Evolutionary conservation across 2,797 vertebrate genomes (phyloP).

Genomic region (Dryobates pubescens): DNA sequence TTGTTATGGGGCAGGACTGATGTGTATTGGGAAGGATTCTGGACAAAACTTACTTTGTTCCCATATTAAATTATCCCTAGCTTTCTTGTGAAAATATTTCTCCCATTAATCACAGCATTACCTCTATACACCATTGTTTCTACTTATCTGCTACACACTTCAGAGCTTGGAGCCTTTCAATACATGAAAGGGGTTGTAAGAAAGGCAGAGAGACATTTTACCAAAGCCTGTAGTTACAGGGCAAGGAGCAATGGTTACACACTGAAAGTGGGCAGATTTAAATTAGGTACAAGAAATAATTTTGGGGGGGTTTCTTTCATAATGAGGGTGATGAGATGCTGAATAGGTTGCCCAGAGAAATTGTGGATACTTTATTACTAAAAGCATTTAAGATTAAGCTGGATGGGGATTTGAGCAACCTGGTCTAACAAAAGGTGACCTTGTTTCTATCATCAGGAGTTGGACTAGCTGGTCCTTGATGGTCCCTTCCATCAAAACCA

Average conservation of each 20-base stretch:
- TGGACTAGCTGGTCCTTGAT: neutral
- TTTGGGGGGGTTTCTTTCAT: neutral
- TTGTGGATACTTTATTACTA: rapidly evolving
- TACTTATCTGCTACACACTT: neutral
- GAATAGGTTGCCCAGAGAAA: neutral
- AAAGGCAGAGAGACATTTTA: neutral
- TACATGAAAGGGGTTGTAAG: neutral
- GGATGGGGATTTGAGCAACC: neutral
- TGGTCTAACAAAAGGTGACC: neutral
- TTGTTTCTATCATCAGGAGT: rapidly evolving
- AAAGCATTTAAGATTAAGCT: neutral
- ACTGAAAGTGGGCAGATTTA: neutral
- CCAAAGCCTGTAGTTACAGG: neutral
- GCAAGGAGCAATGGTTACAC: neutral
- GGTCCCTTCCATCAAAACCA: neutral
- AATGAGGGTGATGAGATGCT: neutral
- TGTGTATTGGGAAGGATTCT: neutral
- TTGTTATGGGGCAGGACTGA: neutral
- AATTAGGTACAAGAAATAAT: rapidly evolving
- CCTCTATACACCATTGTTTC: neutral
- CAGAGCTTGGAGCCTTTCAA: neutral
- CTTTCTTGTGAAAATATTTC: neutral
- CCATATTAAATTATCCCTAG: neutral
- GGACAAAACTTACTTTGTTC: neutral
- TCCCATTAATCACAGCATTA: neutral